phyloP scores from a whole-genome alignment of 2,888 invertebrate genomes.

The Gortyna flavago region DNA sequence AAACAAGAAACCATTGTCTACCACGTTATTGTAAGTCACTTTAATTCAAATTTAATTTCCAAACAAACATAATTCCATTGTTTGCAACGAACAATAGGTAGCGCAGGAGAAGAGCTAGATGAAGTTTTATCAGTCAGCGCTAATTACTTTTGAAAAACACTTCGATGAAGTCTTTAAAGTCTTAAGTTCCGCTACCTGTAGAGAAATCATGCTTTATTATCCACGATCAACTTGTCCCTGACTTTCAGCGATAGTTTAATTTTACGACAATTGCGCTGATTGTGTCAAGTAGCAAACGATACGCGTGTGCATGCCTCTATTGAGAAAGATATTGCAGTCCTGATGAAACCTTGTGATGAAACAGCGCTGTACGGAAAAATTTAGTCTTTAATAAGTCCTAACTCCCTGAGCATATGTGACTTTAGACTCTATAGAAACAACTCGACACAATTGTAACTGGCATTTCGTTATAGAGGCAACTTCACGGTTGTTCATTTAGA shows the following conservation, averaged over 20 bases:
- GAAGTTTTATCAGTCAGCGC: constrained; percentile 15
- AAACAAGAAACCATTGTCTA: constrained; percentile 3
- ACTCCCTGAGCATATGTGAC: not conserved
- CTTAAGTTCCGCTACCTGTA: not conserved
- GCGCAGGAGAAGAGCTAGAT: not conserved
- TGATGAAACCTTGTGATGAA: not conserved
- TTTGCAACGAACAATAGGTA: constrained; percentile 7
- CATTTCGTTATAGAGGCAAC: not conserved
- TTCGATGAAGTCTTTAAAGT: constrained; percentile 10
- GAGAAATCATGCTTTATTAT: not conserved
- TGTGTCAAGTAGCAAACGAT: not conserved
- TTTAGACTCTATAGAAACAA: not conserved
- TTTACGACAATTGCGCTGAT: not conserved
- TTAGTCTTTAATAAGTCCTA: not conserved
- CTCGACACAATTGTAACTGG: not conserved
- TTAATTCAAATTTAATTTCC: constrained; percentile 26
- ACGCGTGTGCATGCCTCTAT: no score
- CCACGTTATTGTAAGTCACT: not conserved
- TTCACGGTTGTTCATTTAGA: constrained; percentile 1
- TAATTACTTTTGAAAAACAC: constrained; percentile 30
- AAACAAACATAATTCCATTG: constrained; percentile 21
- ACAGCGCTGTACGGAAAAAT: not conserved
- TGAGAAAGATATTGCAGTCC: not conserved
- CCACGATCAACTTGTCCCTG: not conserved
- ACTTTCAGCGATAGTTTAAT: not conserved